Percentiles rank a stretch among this genome's conserved stretches.
Conservation (phyloP, 2,113 vertebrate genomes). For the Etheostoma spectabile region DNA sequence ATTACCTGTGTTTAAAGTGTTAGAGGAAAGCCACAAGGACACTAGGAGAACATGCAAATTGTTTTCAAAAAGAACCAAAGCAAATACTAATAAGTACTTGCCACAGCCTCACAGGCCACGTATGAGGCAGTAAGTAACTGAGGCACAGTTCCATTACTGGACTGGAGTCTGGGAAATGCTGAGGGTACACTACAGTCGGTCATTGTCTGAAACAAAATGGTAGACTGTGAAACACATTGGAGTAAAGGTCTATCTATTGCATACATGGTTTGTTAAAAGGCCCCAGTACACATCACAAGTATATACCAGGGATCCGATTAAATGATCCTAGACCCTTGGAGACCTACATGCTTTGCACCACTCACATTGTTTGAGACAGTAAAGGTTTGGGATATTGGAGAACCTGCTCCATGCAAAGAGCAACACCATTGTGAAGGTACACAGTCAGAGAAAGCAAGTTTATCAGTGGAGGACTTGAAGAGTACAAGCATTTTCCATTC, state of each 20-base stretch:
- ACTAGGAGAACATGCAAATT: slow-evolving; percentile 6
- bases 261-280: slow-evolving; percentile 57
- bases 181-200: slow-evolving; percentile 20
- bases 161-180: slow-evolving; percentile 3
- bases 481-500: slow-evolving; percentile 26
- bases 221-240: slow-evolving; percentile 44
- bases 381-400: slow-evolving; percentile 36
- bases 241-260: slow-evolving; percentile 71
- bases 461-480: slow-evolving; percentile 56
- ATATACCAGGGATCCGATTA: not conserved
- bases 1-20: not conserved
- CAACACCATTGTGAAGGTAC: slow-evolving; percentile 4
- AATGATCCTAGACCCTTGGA: not conserved
- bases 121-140: slow-evolving; percentile 57
- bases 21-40: not conserved
- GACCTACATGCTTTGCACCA: slow-evolving; percentile 32
- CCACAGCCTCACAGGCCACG: slow-evolving; percentile 18
- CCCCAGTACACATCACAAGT: slow-evolving; percentile 24
- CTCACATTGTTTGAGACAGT: slow-evolving; percentile 17
- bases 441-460: slow-evolving; percentile 26
- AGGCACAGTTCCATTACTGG: slow-evolving; percentile 56
- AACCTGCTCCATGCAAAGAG: slow-evolving; percentile 45
- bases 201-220: slow-evolving; percentile 14
- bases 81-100: not conserved
- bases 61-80: slow-evolving; percentile 19